Evolutionary conservation across 2,797 vertebrate species (phyloP).

Genomic region (Xenopus petersii): DNA sequence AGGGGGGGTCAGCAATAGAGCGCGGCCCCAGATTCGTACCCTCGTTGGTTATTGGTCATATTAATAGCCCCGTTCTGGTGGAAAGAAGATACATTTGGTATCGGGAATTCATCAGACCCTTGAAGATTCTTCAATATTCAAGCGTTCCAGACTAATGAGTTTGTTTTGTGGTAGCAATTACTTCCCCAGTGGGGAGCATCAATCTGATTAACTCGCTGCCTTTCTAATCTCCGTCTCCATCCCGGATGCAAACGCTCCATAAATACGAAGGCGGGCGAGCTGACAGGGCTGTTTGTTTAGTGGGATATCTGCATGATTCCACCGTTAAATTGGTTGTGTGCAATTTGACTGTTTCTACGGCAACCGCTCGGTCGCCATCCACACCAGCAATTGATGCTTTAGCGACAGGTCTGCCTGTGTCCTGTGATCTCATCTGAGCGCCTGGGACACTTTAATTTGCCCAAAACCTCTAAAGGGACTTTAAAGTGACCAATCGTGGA

Average conservation of each 20-base stretch:
- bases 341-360: conserved; percentile 33
- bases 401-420: not conserved
- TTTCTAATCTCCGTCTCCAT: not conserved
- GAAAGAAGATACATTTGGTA: not conserved
- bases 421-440: not conserved
- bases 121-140: conserved; percentile 10
- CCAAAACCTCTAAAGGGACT: not conserved
- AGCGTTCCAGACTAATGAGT: conserved; percentile 2
- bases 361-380: conserved; percentile 26
- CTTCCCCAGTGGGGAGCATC: conserved; percentile 5
- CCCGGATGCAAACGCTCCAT: no score
- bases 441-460: conserved; percentile 1
- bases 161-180: conserved; percentile 15
- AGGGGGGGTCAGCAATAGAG: no score
- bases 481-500: not conserved
- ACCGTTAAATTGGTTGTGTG: conserved; percentile 22
- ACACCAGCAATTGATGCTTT: conserved; percentile 31
- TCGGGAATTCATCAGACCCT: not conserved
- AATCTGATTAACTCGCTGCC: conserved; percentile 4
- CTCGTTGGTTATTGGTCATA: not conserved
- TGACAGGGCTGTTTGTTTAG: not conserved
- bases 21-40: no score
- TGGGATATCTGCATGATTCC: conserved; percentile 19
- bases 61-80: not conserved
- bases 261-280: not conserved